These are phyloP conservation scores for Eulemur rufifrons DNA, from an alignment of 2,113 vertebrate species.

Conservation along the genomic window DNA sequence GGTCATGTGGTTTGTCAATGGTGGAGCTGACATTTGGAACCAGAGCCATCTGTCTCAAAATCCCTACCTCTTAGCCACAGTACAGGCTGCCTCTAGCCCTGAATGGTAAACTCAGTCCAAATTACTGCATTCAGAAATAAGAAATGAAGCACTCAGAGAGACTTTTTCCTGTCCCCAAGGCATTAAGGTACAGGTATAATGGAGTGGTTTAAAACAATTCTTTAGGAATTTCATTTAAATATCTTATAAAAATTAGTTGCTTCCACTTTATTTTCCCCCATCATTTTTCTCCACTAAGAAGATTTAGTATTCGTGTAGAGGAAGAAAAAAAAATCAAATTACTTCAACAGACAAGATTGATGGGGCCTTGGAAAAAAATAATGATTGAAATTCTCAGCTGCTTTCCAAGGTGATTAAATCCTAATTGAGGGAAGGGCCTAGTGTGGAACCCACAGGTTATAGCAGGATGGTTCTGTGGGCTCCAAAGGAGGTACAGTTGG, in stretches of 20 bases:
- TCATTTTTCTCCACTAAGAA: conserved; percentile 44
- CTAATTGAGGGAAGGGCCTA: conserved; percentile 69
- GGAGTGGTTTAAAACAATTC: conserved; percentile 31
- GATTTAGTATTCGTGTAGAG: conserved; percentile 49
- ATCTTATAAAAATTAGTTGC: conserved; percentile 58
- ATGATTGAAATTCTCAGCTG: conserved; percentile 64
- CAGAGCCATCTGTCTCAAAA: not conserved
- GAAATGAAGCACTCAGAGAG: not conserved
- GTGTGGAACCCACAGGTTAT: not conserved
- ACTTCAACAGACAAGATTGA: conserved; percentile 71
- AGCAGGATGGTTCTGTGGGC: not conserved
- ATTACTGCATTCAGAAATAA: not conserved
- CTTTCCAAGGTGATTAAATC: conserved; percentile 71
- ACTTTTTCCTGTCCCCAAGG: not conserved
- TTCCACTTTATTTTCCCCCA: conserved; percentile 3
- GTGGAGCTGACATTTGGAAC: not conserved
- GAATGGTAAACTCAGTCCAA: not conserved
- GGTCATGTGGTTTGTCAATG: not conserved
- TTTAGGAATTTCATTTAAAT: conserved; percentile 39
- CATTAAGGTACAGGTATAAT: not conserved
- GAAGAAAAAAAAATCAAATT: conserved; percentile 64
- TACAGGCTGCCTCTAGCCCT: not conserved
- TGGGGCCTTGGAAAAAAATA: conserved; percentile 31
- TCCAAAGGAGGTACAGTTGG: not conserved
- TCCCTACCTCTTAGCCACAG: not conserved